These are phyloP conservation scores for Anthoscopus minutus DNA, from an alignment of 2,113 vertebrate species.

Conservation along the genomic window DNA sequence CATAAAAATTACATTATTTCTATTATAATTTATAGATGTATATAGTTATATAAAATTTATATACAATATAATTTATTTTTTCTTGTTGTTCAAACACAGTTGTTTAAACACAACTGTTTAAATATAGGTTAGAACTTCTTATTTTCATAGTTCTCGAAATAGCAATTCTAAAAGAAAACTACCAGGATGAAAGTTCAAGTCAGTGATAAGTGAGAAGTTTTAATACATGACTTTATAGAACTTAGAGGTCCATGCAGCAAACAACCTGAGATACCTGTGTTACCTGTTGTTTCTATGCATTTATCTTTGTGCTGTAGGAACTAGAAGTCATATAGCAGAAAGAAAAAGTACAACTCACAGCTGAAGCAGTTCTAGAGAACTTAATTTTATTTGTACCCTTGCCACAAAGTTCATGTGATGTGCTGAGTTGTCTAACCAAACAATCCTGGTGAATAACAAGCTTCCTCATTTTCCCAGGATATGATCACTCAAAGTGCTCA, in stretches of 20 bases:
- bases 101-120: not conserved
- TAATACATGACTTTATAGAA: not conserved
- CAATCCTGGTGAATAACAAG: not conserved
- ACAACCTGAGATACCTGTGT: not conserved
- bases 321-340: not conserved
- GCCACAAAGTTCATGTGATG: not conserved
- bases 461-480: not conserved
- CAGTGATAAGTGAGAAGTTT: not conserved
- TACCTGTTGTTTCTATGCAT: not conserved
- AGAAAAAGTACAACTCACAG: not conserved
- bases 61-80: not conserved
- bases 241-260: not conserved
- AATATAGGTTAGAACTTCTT: not conserved
- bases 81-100: not conserved
- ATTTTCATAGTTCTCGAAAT: not conserved
- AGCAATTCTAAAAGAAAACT: not conserved
- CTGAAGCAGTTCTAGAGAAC: not conserved
- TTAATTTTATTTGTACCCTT: not conserved
- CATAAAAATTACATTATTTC: not conserved
- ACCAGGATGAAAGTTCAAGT: not conserved
- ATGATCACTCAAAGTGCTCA: not conserved
- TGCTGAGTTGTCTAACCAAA: not conserved
- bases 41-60: not conserved
- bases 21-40: not conserved
- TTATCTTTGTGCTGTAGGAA: not conserved